phyloP scores from a whole-genome alignment of 2,888 invertebrate genomes.

The Anticlea derivata region DNA sequence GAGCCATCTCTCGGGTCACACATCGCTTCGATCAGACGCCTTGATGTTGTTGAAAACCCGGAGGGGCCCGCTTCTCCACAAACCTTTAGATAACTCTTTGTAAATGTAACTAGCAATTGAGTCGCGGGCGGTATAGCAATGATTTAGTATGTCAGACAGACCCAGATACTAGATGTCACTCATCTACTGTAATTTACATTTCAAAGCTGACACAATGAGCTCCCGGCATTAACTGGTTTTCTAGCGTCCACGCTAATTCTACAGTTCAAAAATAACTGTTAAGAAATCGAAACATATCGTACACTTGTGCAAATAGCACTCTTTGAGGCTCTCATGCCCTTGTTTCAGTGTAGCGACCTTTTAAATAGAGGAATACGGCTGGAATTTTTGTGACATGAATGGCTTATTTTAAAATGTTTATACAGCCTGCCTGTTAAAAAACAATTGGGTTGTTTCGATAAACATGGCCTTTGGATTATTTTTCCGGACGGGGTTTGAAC shows the following conservation, averaged over 20 bases:
- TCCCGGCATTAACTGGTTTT: neutral
- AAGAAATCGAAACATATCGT: slow-evolving; percentile 15
- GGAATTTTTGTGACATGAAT: neutral
- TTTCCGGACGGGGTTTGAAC: no score
- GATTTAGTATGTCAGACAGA: no score
- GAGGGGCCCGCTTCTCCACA: no score
- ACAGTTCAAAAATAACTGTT: slow-evolving; percentile 10
- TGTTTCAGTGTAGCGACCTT: slow-evolving; percentile 13
- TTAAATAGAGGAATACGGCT: slow-evolving; percentile 12
- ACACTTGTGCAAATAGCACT: slow-evolving; percentile 60
- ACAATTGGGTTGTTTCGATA: slow-evolving; percentile 7
- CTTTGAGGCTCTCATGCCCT: slow-evolving; percentile 45
- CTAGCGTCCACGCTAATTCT: slow-evolving; percentile 36
- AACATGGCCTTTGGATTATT: no score
- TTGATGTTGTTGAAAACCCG: no score
- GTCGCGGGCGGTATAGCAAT: no score
- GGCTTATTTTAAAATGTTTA: slow-evolving; percentile 11
- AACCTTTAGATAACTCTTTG: no score
- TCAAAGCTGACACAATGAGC: slow-evolving; percentile 3
- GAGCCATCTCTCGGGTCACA: no score
- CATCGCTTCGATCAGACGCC: no score
- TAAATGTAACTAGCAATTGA: no score
- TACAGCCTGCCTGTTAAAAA: slow-evolving; percentile 4
- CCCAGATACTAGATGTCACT: no score
- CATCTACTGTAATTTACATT: no score